Evolutionary conservation across 37 sponge, comb jelly and placozoan genomes (phyloP), one percentile per base, ranked within the genome.

Genomic region (Chondrilla cf. caribensis): DNA sequence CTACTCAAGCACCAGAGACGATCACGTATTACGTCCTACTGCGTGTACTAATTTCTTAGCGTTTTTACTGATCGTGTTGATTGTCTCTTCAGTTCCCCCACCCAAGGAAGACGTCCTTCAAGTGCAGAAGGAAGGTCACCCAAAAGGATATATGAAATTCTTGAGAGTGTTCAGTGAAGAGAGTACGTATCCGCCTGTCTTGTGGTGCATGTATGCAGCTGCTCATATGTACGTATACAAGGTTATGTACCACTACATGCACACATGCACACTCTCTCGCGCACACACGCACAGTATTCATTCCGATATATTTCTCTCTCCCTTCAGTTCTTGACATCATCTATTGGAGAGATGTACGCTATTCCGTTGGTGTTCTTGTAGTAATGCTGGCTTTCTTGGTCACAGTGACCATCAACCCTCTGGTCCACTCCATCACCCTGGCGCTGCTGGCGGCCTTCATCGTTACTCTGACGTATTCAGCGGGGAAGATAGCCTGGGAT

Each of bases 391-490:
- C 85, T 21, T 41, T 86, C 18, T 80, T 92, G 38, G 66, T 89
- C 60, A 92, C 93, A 24, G 87, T 92, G 81, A 86, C 77, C 55
- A 65, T 92, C 58, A 92, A 92, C 79, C 84, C 93, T 7, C 44
- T 92, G 82, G 38, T 92, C 78, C 89, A 89, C 78, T 86, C 90
- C 18, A 0, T 81, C 17, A 80, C 86, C 65, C 82, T 92, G 2
- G 60, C 88, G 19, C 87, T 84, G 40, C 77, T 92, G 44, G 86
- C 93, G 26, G 77, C 84, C 77, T 70, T 89, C 40, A 80, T 89
- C 25, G 93, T 92, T 62, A 85, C 93, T n/a, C 90, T 92, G 38
- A 77, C 84, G 38, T 92, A 86, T 78, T 83, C 80, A n/a, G 84
- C 88, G 22, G 39, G 76, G 28, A 92, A 86, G 87, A 38, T 86